Base-by-base conservation (phyloP, 2,888 invertebrate genomes). In the Meganola albula region DNA sequence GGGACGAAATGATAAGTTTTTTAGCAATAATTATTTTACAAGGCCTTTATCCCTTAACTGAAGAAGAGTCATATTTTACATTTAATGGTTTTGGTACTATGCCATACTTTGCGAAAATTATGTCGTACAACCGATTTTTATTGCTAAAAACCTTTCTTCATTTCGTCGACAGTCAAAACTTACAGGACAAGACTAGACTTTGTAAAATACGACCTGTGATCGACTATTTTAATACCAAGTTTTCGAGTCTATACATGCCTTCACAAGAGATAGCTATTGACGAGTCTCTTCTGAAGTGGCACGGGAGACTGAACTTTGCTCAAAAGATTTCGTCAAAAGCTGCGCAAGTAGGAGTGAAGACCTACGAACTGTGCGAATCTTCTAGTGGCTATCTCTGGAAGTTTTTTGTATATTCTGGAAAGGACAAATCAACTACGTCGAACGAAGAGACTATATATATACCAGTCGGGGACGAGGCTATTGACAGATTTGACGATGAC, bases 11-110 rank as follows among this genome's bases (percentile, higher is more conserved):
- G 24, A 11, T 12, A 10, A 11, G 22, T 25, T 34, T 34, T 22
- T n/a, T 53, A 9, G 42, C 49, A 4, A 8, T 53, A 1, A 12
- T 36, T 2, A 46, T 52, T 18, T 10, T 53, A 5, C 54, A 54
- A 28, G 49, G 45, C 0, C 28, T 50, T 1, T 51, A 48, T 26
- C 50, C 48, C 6, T 13, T 47, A 20, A 35, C 29, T 9, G 37
- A 44, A 6, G 42, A 47, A 12, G 37, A 48, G 16, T 9, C 29
- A 3, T 47, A 45, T 9, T 48, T 55, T 37, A 1, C 10, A 7
- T 49, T 49, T 12, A 48, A 53, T 12, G 48, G 47, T 6, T 52
- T 48, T 10, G 46, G 48, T 4, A 54, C 51, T 6, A 45, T 46
- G 48, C 43, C 45, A 0, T 52, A 53, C 29, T 56, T 56, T 27